Conservation (phyloP, 1,140 invertebrate genomes). For the Homarus americanus region DNA sequence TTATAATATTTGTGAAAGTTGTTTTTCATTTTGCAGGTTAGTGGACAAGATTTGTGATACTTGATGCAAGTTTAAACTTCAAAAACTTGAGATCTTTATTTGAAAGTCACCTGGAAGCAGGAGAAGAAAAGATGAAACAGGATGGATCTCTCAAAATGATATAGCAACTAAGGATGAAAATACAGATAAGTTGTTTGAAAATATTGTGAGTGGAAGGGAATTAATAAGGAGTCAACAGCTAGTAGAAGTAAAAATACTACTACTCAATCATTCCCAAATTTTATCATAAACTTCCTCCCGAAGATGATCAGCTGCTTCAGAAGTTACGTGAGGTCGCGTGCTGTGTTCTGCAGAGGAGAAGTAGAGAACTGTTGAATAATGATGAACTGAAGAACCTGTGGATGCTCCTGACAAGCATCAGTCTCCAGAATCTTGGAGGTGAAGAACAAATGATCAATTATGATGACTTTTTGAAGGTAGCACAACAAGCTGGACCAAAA, state of each 20-base stretch:
- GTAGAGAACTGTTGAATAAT: conserved; percentile 89
- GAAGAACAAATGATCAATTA: conserved; percentile 93
- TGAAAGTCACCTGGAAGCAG: conserved; percentile 75
- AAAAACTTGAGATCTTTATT: conserved; percentile 76
- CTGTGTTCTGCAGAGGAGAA: conserved; percentile 89
- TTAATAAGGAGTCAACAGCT: conserved; percentile 77
- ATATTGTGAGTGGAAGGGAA: conserved; percentile 82
- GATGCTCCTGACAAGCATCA: conserved; percentile 88
- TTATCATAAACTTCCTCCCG: conserved; percentile 87
- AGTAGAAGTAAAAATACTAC: conserved; percentile 77
- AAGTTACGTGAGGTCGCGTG: conserved; percentile 92
- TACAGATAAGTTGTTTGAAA: conserved; percentile 81
- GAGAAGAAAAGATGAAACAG: conserved; percentile 74
- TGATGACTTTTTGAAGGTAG: conserved; percentile 88
- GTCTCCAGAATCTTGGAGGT: conserved; percentile 82
- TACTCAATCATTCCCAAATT: conserved; percentile 85
- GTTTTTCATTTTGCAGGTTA: conserved; percentile 26
- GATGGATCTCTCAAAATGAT: not conserved
- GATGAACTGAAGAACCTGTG: conserved; percentile 92
- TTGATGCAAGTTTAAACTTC: conserved; percentile 2
- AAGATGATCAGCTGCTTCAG: conserved; percentile 86
- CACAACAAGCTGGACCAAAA: conserved; percentile 83
- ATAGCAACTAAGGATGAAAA: conserved; percentile 75
- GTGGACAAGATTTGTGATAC: not conserved
- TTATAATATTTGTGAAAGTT: no score